Percentiles rank a stretch among this genome's conserved stretches.
Evolutionary conservation across 2,113 vertebrate species (phyloP).

Genomic region (Siniperca knerii): DNA sequence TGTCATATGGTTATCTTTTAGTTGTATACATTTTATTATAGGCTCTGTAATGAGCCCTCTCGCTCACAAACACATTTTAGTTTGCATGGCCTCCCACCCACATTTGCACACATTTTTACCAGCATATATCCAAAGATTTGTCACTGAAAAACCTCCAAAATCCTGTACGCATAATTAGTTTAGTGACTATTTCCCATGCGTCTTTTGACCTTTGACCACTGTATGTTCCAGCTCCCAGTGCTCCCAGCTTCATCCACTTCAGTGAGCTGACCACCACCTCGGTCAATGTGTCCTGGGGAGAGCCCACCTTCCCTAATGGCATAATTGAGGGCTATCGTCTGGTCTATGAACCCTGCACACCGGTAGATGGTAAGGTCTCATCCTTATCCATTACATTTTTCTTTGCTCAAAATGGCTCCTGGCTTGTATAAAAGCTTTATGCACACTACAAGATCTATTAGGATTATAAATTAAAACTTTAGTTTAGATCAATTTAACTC

Average conservation of each 20-base stretch:
- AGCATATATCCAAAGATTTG: not conserved
- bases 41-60: not conserved
- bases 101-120: not conserved
- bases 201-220: slow-evolving; percentile 30
- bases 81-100: not conserved
- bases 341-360: slow-evolving; percentile 93
- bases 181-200: not conserved
- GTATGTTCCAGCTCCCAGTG: slow-evolving; percentile 88
- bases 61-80: not conserved
- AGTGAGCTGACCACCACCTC: slow-evolving; percentile 98
- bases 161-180: not conserved
- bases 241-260: slow-evolving; percentile 93
- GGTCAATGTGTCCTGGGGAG: slow-evolving; percentile 97
- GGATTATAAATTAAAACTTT: not conserved
- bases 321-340: slow-evolving; percentile 94
- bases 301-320: slow-evolving; percentile 92
- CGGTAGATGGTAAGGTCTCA: slow-evolving; percentile 88
- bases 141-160: not conserved
- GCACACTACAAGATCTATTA: slow-evolving; percentile 30
- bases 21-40: not conserved
- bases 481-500: not conserved
- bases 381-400: not conserved
- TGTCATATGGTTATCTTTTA: not conserved
- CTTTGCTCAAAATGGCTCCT: slow-evolving; percentile 27
- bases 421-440: slow-evolving; percentile 32